These are phyloP conservation scores for Acromyrmex echinatior DNA, from an alignment of 1,140 invertebrate species.

Conservation along the genomic window DNA sequence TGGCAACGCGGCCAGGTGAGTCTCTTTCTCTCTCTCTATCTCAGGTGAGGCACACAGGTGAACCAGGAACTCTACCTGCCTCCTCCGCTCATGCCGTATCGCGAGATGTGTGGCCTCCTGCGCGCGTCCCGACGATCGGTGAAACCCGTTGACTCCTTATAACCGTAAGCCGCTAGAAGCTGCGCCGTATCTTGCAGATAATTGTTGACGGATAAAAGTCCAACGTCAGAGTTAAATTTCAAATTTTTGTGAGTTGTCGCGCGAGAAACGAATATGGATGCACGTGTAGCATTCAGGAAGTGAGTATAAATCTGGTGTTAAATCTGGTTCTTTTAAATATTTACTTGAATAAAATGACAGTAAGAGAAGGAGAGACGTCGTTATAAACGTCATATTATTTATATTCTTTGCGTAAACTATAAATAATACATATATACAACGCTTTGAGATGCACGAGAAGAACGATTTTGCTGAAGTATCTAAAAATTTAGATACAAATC, in stretches of 20 bases:
- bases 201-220: constrained; percentile 29
- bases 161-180: constrained; percentile 17
- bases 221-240: neutral
- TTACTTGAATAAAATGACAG: neutral
- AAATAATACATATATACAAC: neutral
- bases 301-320: neutral
- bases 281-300: neutral
- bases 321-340: neutral
- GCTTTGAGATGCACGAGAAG: too few species aligned
- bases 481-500: too few species aligned
- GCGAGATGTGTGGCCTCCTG: constrained; percentile 65
- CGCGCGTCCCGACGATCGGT: constrained; percentile 60
- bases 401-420: neutral
- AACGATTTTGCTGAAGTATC: too few species aligned
- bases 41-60: constrained; percentile 80
- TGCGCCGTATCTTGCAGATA: constrained; percentile 10
- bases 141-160: constrained; percentile 61
- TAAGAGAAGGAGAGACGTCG: neutral
- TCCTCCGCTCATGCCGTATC: constrained; percentile 72
- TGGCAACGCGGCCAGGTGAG: constrained; percentile 81
- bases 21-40: constrained; percentile 40
- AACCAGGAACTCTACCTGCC: constrained; percentile 83
- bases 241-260: neutral
- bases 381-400: neutral
- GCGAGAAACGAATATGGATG: neutral